Conservation (phyloP, 2,797 vertebrate genomes). For the Poecilia picta region DNA sequence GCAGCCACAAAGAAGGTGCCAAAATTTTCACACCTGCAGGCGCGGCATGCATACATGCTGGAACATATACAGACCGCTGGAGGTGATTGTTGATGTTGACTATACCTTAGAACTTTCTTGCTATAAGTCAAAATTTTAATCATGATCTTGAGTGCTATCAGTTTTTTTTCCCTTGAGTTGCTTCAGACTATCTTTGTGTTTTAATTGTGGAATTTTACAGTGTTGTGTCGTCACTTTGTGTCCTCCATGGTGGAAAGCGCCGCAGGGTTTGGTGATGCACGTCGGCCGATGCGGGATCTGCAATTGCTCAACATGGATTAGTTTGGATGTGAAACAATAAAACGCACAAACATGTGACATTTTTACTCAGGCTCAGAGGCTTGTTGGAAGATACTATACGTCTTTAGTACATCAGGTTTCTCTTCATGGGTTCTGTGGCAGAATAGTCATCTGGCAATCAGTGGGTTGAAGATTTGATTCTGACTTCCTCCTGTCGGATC, state of each 20-base stretch:
- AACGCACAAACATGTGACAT: slow-evolving; percentile 35
- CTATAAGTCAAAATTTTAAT: no score
- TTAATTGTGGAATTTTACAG: not conserved
- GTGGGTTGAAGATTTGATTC: not conserved
- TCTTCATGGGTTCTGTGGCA: not conserved
- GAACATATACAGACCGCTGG: not conserved
- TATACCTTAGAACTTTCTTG: not conserved
- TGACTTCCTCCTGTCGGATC: not conserved
- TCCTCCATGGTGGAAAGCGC: slow-evolving; percentile 51
- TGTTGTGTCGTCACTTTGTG: slow-evolving; percentile 3
- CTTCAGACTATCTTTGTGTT: not conserved
- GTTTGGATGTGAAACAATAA: slow-evolving; percentile 57
- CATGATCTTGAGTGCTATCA: not conserved
- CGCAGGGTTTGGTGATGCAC: slow-evolving; percentile 46
- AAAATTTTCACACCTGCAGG: slow-evolving; percentile 19
- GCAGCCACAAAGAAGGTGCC: slow-evolving; percentile 15
- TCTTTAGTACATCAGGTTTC: not conserved
- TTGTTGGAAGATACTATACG: not conserved
- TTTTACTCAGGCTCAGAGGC: slow-evolving; percentile 1
- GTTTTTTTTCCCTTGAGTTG: not conserved
- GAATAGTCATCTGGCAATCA: not conserved
- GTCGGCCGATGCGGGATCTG: slow-evolving; percentile 26
- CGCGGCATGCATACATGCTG: not conserved
- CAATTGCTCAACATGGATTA: slow-evolving; percentile 36
- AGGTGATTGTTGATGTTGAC: not conserved